phyloP scores from a whole-genome alignment of 2,888 invertebrate species.

The Lasioglossum calceatum region DNA sequence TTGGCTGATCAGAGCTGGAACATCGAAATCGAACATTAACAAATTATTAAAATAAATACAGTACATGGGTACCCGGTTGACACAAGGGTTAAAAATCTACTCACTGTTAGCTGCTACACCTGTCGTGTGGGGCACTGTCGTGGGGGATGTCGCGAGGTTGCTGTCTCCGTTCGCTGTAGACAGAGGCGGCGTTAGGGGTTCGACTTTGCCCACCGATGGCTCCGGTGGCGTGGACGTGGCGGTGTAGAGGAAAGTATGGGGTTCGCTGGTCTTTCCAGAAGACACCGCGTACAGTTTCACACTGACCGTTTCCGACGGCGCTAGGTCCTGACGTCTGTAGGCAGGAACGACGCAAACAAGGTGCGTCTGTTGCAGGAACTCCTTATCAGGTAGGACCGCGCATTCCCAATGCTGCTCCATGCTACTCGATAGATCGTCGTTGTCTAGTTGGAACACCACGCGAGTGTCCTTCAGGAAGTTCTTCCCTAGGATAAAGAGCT shows the following conservation, averaged over 20 bases:
- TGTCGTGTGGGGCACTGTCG: constrained; percentile 70
- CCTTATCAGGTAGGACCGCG: constrained; percentile 93
- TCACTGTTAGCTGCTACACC: constrained; percentile 74
- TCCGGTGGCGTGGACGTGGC: constrained; percentile 78
- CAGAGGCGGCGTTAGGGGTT: constrained; percentile 71
- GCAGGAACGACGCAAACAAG: constrained; percentile 94
- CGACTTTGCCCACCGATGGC: constrained; percentile 79
- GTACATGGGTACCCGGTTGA: too few species aligned
- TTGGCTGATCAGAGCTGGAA: constrained; percentile 75
- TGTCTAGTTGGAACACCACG: constrained; percentile 90
- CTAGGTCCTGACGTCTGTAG: constrained; percentile 89
- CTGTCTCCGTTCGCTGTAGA: constrained; percentile 81
- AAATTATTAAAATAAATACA: too few species aligned
- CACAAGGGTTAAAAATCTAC: constrained; percentile 29
- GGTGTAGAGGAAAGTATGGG: constrained; percentile 93
- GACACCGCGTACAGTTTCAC: constrained; percentile 93
- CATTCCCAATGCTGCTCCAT: constrained; percentile 90
- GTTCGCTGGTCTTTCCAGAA: constrained; percentile 94
- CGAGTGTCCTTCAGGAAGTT: constrained; percentile 96
- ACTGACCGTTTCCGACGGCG: constrained; percentile 88
- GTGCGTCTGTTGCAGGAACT: constrained; percentile 95
- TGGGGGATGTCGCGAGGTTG: constrained; percentile 68
- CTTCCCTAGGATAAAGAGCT: constrained; percentile 95
- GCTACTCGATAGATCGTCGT: constrained; percentile 85
- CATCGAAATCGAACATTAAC: not conserved